Evolutionary conservation across 2,888 invertebrate genomes (phyloP), one percentile per base, ranked within the genome.

Genomic region (Drosophila hamatofila): DNA sequence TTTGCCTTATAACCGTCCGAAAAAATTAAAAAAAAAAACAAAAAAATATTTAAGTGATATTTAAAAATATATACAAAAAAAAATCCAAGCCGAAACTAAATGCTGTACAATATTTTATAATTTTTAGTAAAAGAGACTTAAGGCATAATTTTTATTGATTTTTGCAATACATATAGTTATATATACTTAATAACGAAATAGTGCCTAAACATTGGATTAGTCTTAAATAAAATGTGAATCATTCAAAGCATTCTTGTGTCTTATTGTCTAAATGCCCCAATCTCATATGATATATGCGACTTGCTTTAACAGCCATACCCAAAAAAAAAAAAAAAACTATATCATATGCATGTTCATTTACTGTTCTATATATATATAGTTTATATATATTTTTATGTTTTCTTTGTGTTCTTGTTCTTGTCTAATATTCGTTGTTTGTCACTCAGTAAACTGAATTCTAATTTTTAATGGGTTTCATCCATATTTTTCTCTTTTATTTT

Each of bases 1-100:
- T 71, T 75, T n/a, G n/a, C n/a, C 61, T 74, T 81, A 56, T 81
- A 80, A 86, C 86, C 88, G 88, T 85, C 86, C 86, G 76, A 66
- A 69, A 55, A 70, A 70, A 58, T 41, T 71, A 52, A 61, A 61
- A 33, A 23, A 46, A 41, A 37, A 60, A 52, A 48, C 35, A 48
- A 16, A 54, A 69, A 80, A 78, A 78, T 79, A 78, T 68, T 83
- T 88, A 83, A 80, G 89, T 88, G 83, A 88, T 89, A 87, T 83
- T 83, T 88, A 80, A 84, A 84, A 79, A 48, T 73, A 69, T 39
- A 76, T 21, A 52, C 46, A 58, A 25, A 11, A 30, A 57, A 63
- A 62, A 35, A 66, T 65, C 23, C 39, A 73, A 25, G n/a, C 49
- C 51, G 60, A 56, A 69, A 72, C 52, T 37, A 39, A 30, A 72